These are phyloP conservation scores for Sisor rabdophorus DNA, from an alignment of 2,113 vertebrate genomes.

Conservation along the genomic window DNA sequence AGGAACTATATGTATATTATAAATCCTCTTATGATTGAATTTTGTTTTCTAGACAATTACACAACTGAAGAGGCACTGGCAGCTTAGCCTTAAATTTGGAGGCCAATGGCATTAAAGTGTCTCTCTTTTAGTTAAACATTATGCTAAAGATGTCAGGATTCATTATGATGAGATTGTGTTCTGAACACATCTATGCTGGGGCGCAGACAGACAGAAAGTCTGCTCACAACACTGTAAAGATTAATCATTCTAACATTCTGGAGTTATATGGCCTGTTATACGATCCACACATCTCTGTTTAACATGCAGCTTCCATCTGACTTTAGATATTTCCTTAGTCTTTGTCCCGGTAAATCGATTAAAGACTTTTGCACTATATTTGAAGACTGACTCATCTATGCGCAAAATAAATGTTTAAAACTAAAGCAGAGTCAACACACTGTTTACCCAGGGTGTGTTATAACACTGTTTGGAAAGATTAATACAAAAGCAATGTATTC, in stretches of 20 bases:
- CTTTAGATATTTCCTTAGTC: constrained; percentile 28
- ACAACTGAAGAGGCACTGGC: too few relatives aligned
- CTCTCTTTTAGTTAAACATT: background rate
- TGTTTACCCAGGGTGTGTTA: constrained; percentile 36
- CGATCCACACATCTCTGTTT: constrained; percentile 25
- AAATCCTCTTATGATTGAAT: too few relatives aligned
- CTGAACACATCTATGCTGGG: background rate
- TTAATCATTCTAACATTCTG: constrained; percentile 42
- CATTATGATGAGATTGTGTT: background rate
- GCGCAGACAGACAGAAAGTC: constrained; percentile 25
- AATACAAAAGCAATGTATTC: constrained; percentile 23
- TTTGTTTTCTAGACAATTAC: too few relatives aligned
- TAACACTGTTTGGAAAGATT: constrained; percentile 26
- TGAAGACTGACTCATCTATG: constrained; percentile 49
- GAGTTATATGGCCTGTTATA: constrained; percentile 24
- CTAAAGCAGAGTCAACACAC: constrained; percentile 40
- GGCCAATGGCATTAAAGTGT: too few relatives aligned
- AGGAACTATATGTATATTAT: too few relatives aligned
- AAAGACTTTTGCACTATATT: constrained; percentile 46
- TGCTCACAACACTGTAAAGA: constrained; percentile 34
- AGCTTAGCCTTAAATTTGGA: too few relatives aligned
- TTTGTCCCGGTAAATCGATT: constrained; percentile 44
- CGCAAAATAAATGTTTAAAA: constrained; percentile 48
- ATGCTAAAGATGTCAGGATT: background rate
- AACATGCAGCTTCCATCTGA: constrained; percentile 2